phyloP scores from a whole-genome alignment of 2,888 invertebrate species.

The Amiota minor region DNA sequence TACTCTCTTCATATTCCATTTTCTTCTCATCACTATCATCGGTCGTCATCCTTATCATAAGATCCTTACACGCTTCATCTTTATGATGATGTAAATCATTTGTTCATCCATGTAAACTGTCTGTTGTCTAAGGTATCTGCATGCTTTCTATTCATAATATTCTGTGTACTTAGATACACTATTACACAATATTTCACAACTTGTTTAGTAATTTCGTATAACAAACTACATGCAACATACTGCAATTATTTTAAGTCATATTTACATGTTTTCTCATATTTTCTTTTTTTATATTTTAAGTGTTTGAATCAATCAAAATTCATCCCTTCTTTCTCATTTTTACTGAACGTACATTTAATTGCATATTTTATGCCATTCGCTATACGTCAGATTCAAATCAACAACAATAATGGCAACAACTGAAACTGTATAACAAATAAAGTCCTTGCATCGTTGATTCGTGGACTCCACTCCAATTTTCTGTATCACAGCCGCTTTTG shows the following conservation, averaged over 20 bases:
- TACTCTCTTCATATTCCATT: not conserved
- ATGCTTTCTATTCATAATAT: slow-evolving; percentile 1
- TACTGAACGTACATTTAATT: slow-evolving; percentile 3
- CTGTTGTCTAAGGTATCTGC: not conserved
- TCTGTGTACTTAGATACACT: slow-evolving; percentile 6
- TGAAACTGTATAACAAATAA: too few species aligned
- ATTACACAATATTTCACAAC: not conserved
- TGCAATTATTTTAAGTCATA: slow-evolving; percentile 18
- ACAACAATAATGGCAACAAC: too few species aligned
- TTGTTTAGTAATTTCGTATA: slow-evolving; percentile 9
- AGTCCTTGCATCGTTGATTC: too few species aligned
- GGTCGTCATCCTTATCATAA: not conserved
- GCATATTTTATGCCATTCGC: slow-evolving; percentile 4
- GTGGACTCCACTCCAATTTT: too few species aligned
- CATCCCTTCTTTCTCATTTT: too few species aligned
- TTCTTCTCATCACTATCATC: not conserved
- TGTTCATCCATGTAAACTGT: not conserved
- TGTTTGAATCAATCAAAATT: too few species aligned
- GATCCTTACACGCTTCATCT: not conserved
- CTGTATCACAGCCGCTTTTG: not conserved
- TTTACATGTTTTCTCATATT: not conserved
- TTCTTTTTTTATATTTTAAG: too few species aligned
- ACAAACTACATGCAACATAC: not conserved
- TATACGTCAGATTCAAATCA: not conserved
- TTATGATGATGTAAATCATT: too few species aligned